Conservation (phyloP, 1,140 invertebrate species). For the Antheraea mylitta region DNA sequence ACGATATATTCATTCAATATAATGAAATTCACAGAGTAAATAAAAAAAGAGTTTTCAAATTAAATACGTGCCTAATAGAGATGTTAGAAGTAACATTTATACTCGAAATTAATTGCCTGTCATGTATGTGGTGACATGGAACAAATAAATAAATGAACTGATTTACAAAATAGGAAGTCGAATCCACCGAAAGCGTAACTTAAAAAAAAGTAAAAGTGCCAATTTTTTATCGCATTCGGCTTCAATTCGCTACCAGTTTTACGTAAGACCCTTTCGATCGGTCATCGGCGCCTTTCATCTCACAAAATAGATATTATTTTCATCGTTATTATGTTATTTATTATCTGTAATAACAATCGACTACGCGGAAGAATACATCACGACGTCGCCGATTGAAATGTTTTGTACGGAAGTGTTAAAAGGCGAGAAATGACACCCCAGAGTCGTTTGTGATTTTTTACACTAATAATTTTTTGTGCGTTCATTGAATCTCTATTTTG, state of each 20-base stretch:
- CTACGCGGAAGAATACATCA: constrained; percentile 1
- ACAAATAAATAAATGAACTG: not conserved
- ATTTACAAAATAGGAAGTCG: not conserved
- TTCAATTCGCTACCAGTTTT: constrained; percentile 47
- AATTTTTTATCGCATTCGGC: constrained; percentile 31
- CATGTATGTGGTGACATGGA: not conserved
- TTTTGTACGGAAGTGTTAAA: not conserved
- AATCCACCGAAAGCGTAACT: not conserved
- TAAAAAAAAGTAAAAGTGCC: constrained; percentile 60
- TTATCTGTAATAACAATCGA: constrained; percentile 4
- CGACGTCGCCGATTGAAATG: not conserved
- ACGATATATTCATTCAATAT: too few relatives aligned
- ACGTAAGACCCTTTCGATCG: constrained; percentile 45
- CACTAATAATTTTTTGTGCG: not conserved
- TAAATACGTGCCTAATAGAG: too few relatives aligned
- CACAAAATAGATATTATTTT: not conserved
- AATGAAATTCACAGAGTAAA: too few relatives aligned
- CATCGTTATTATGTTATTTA: not conserved
- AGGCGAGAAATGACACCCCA: not conserved
- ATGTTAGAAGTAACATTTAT: too few relatives aligned
- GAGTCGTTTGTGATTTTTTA: not conserved
- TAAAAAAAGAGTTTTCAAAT: too few relatives aligned
- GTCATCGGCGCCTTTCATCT: constrained; percentile 10
- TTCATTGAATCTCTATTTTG: too few relatives aligned
- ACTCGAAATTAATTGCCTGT: too few relatives aligned